A percentile compares a stretch with the other conserved stretches of the same genome.
Evolutionary conservation across 2,797 vertebrate genomes (phyloP).

Genomic region (Vipera latastei): DNA sequence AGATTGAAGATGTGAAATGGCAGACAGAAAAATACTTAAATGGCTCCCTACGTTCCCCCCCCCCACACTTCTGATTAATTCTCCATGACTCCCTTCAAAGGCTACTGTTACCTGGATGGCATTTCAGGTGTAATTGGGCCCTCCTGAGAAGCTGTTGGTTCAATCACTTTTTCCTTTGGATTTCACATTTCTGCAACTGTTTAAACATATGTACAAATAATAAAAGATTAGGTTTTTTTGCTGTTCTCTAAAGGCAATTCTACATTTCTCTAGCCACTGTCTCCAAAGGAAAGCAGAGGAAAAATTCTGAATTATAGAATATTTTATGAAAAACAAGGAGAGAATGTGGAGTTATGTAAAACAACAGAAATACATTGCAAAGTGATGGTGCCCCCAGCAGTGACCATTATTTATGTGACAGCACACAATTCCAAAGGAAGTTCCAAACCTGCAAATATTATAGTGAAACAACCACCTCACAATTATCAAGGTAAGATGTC

Average conservation of each 20-base stretch:
- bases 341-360: conserved; percentile 38
- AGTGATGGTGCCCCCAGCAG: conserved; percentile 51
- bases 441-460: conserved; percentile 72
- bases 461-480: conserved; percentile 14
- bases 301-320: conserved; percentile 71
- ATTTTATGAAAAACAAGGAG: conserved; percentile 21
- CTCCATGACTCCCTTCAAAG: background rate
- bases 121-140: background rate
- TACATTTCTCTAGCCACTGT: conserved; percentile 63
- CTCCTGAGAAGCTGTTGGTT: background rate
- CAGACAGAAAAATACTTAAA: background rate
- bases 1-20: background rate
- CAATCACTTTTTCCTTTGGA: background rate
- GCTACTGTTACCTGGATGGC: background rate
- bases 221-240: background rate
- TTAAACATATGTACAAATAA: background rate
- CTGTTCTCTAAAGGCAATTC: background rate
- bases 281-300: conserved; percentile 65
- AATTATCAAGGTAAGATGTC: background rate
- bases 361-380: conserved; percentile 43
- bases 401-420: conserved; percentile 65
- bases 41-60: too few species aligned
- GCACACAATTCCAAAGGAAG: conserved; percentile 74
- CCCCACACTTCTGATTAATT: background rate
- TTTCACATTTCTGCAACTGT: background rate